Percentiles rank a stretch among this genome's conserved stretches.
These are phyloP conservation scores for Sylvia atricapilla DNA, from an alignment of 2,113 vertebrate genomes.

Conservation along the genomic window DNA sequence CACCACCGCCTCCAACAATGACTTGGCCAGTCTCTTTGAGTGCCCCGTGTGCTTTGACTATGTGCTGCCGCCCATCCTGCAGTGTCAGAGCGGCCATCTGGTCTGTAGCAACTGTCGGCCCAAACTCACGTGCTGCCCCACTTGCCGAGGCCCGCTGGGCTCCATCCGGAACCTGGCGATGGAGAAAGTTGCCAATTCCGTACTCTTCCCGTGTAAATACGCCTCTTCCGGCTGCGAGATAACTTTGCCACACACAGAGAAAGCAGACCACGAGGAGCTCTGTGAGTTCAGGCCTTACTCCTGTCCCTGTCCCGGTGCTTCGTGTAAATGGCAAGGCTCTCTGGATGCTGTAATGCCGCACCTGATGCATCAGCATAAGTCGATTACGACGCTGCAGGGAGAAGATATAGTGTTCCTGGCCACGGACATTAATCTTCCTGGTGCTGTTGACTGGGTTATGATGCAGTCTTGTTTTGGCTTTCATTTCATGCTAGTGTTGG, in stretches of 20 bases:
- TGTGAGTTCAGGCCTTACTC: conserved; percentile 98
- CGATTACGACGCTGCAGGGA: conserved; percentile 98
- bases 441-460: conserved; percentile 99
- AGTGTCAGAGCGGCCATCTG: conserved; percentile 98
- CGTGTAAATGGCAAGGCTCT: conserved; percentile 98
- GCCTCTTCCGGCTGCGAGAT: conserved; percentile 98
- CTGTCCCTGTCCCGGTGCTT: conserved; percentile 95
- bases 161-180: conserved; percentile 99
- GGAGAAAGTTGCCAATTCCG: conserved; percentile 99
- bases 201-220: conserved; percentile 98
- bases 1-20: conserved; percentile 98
- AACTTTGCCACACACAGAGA: conserved; percentile 96
- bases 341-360: conserved; percentile 98
- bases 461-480: conserved; percentile 99
- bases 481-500: conserved; percentile 98
- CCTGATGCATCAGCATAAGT: conserved; percentile 99
- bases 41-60: conserved; percentile 99
- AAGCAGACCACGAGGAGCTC: conserved; percentile 98
- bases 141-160: conserved; percentile 93
- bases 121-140: conserved; percentile 98
- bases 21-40: conserved; percentile 98
- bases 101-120: conserved; percentile 99
- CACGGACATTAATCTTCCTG: conserved; percentile 98
- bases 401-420: conserved; percentile 98
- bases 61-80: conserved; percentile 97